Evolutionary conservation across 2,113 vertebrate species (phyloP), one percentile per base, ranked within the genome.

Genomic region (Channa maculata): DNA sequence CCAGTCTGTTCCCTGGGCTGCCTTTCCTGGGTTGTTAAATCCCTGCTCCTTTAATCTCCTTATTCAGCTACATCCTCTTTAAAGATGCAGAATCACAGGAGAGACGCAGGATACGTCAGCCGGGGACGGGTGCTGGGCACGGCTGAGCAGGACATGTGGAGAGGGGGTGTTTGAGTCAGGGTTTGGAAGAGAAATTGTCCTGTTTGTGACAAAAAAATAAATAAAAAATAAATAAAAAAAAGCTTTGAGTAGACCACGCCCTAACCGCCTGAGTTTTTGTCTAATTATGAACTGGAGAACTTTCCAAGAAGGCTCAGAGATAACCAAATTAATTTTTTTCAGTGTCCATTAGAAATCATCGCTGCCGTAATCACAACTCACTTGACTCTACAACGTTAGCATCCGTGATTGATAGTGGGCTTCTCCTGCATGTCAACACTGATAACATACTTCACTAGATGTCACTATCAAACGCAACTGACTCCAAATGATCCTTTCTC

Each of bases 31-130:
- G 81, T 94, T 92, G 85, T 94, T 94, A 94, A 96, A 95, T 93
- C 87, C 92, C 91, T 88, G 93, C 92, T 87, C 85, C 91, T 94
- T 92, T 95, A 95, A 95, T 95, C 92, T 94, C 85, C 89, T 94
- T 90, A 92, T 85, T 91, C 89, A 90, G 86, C 93, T 94, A 88
- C 92, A 95, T 92, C 89, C 92, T 95, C 92, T 95, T 96, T 95
- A 94, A 95, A 95, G 93, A 96, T 91, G 92, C 93, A 95, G 88
- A 83, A 85, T 75, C 83, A 69, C 70, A 76, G 74, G 88, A 85
- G 84, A 84, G 85, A 82, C 63, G 83, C 51, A 68, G 68, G 68
- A 61, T 65, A 81, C 63, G 85, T 88, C 78, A 84, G 75, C 70
- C 24, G 5, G 71, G 70, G 69, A 76, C 66, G 64, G 80, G 58